Base-by-base conservation (phyloP, 2,113 vertebrate genomes). In the Boleophthalmus pectinirostris region DNA sequence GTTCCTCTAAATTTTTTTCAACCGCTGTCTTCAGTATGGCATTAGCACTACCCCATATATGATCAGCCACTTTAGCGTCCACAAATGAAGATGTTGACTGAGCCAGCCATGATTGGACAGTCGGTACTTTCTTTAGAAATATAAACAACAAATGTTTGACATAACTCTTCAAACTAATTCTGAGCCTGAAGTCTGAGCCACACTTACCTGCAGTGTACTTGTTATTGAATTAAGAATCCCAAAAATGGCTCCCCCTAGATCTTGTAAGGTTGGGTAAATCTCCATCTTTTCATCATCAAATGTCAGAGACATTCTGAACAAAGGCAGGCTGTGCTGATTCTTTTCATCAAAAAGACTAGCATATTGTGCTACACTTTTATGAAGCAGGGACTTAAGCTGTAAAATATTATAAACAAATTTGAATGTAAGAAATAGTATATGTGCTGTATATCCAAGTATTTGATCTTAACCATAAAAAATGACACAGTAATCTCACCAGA, bases 241-340 rank as follows among this genome's bases (percentile, higher is more conserved):
- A 61, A 96, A 87, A 85, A 98, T 82, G 58, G 90, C 51, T 60
- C 93, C 94, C 85, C 97, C 95, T 63, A 98, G 82, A 73, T 97
- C 95, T 90, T 95, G 92, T 68, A 95, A 89, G 60, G 91, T 95
- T 58, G 97, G 97, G 85, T 96, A 96, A 81, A 97, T 97, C 71
- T 96, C 95, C 91, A 98, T 97, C 85, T 90, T 96, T 69, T 96
- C 95, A 61, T 98, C 94, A 83, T 96, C 96, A 85, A 96, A 94
- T 57, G 88, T 97, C 84, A 99, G 88, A 69, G 95, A 91, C 95
- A 99, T 96, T 53, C 92, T 94, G 90, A 99, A 98, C 60, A 96
- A 73, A 7, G 95, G 97, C 76, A 98, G 82, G 64, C 5, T 63
- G 66, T 78, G 72, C 63, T 72, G 58, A 73, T 93, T 88, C 66